These are phyloP conservation scores for Sisyra nigra DNA, from an alignment of 2,888 invertebrate genomes.

Conservation along the genomic window DNA sequence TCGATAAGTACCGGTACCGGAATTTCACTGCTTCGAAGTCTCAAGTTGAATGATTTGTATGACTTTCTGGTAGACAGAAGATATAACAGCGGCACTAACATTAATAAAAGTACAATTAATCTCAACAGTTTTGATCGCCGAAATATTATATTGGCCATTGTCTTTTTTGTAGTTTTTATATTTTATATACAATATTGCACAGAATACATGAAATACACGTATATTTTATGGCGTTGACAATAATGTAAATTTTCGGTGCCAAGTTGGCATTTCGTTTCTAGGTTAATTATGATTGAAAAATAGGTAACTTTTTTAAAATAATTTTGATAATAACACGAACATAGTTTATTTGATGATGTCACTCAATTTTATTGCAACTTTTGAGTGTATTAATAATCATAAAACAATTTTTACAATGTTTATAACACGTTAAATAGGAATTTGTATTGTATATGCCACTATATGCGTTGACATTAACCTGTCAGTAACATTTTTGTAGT, in stretches of 20 bases:
- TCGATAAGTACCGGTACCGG: constrained; percentile 20
- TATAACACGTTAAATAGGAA: too few relatives aligned
- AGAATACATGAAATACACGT: neutral
- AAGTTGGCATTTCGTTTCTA: constrained; percentile 3
- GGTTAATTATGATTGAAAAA: too few relatives aligned
- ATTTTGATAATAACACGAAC: too few relatives aligned
- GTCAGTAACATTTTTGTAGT: too few relatives aligned
- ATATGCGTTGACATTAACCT: too few relatives aligned
- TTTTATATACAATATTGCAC: neutral
- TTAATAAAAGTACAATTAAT: constrained; percentile 31
- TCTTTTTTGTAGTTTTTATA: too few relatives aligned
- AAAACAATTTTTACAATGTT: too few relatives aligned
- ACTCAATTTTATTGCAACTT: too few relatives aligned
- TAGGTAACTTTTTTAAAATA: too few relatives aligned
- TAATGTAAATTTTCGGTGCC: neutral
- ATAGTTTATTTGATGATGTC: too few relatives aligned
- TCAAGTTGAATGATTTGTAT: constrained; percentile 22
- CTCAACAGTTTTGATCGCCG: constrained; percentile 18
- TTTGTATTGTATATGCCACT: too few relatives aligned
- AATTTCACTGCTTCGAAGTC: constrained; percentile 22
- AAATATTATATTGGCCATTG: neutral
- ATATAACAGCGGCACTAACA: constrained; percentile 43
- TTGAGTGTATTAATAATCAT: too few relatives aligned
- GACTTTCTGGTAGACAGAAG: constrained; percentile 37
- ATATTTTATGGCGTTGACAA: neutral